These are phyloP conservation scores for Lepilemur ruficaudatus DNA, from an alignment of 2,797 vertebrate genomes.

Conservation along the genomic window DNA sequence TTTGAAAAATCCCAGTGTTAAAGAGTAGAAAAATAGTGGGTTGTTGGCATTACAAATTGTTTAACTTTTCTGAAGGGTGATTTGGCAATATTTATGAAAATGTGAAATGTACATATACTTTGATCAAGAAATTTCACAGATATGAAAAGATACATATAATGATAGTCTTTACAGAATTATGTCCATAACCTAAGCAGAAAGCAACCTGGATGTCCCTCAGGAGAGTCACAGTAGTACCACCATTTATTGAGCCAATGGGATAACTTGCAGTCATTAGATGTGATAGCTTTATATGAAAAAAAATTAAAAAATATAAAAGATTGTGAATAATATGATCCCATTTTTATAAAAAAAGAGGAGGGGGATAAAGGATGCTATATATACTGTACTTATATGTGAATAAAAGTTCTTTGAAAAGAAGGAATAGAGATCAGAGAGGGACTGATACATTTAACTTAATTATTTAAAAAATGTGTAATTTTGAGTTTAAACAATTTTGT, in stretches of 20 bases:
- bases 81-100: slow-evolving; percentile 37
- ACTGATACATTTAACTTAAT: not conserved
- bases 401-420: slow-evolving; percentile 1
- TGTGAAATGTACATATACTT: not conserved
- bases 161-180: not conserved
- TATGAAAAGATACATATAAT: not conserved
- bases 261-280: not conserved
- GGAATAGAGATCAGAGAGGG: not conserved
- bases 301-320: not conserved
- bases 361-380: not conserved
- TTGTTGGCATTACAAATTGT: not conserved
- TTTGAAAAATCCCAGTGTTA: not conserved
- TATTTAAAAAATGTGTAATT: not conserved
- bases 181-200: not conserved
- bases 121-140: not conserved
- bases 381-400: not conserved
- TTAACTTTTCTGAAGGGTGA: not conserved
- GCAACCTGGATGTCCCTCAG: not conserved
- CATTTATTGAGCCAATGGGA: not conserved
- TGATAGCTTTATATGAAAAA: not conserved
- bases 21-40: not conserved
- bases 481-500: slow-evolving; percentile 1
- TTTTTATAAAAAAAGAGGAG: not conserved
- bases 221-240: not conserved
- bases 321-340: not conserved